phyloP scores from a whole-genome alignment of 2,113 vertebrate genomes.

The Phaethornis superciliosus region DNA sequence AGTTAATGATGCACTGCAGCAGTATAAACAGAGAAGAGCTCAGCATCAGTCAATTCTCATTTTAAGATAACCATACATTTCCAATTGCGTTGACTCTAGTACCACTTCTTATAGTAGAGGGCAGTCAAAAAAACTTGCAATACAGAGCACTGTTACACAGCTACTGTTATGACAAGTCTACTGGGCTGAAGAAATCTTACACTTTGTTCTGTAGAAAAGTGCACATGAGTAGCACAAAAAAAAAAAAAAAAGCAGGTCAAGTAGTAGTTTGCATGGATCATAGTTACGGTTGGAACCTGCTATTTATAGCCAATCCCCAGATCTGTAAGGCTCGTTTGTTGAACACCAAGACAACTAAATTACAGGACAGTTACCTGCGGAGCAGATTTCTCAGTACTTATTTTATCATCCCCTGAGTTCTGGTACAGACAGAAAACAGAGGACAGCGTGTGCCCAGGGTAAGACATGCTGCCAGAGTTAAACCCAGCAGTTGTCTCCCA shows the following conservation, averaged over 20 bases:
- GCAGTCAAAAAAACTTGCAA: not conserved
- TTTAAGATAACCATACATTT: not conserved
- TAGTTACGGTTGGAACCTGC: not conserved
- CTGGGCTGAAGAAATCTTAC: not conserved
- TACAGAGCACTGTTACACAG: not conserved
- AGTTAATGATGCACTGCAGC: not conserved
- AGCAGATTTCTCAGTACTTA: not conserved
- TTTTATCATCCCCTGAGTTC: not conserved
- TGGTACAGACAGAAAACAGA: not conserved
- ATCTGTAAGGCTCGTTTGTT: not conserved
- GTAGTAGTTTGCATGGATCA: not conserved
- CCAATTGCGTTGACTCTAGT: not conserved
- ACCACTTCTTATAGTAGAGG: not conserved
- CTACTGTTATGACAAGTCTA: rapidly evolving
- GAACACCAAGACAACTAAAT: not conserved
- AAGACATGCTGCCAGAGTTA: rapidly evolving
- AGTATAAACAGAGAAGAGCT: not conserved
- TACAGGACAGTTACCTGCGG: not conserved
- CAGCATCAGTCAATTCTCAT: not conserved
- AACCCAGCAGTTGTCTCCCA: not conserved
- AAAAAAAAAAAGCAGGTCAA: not conserved
- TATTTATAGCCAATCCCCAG: not conserved
- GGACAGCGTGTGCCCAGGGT: not conserved
- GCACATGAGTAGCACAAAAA: rapidly evolving
- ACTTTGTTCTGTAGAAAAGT: not conserved